Evolutionary conservation across 2,797 vertebrate species (phyloP), one percentile per base, ranked within the genome.

Genomic region (Pseudopleuronectes americanus): DNA sequence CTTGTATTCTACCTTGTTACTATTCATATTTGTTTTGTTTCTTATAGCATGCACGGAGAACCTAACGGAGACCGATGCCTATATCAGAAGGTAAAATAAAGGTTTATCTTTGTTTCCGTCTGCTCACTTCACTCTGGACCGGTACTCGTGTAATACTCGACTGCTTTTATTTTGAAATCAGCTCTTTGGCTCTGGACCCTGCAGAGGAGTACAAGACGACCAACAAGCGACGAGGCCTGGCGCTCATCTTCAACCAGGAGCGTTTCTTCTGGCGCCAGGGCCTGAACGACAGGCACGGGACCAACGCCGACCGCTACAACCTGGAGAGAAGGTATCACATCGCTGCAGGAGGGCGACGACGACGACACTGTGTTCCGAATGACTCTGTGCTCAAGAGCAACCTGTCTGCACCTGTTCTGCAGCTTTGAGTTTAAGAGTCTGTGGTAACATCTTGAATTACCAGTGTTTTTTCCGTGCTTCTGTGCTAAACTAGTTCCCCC

Each of bases 171-270:
- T 9, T 75, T 52, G 41, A 57, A 72, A 8, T 21, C 56, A 93
- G 91, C 57, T 81, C 77, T 14, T 57, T 82, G 1, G 26, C 16
- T n/a, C 31, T 96, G 48, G 95, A 99, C 81, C 96, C 96, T 2
- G 80, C 84, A 28, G 89, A 91, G 66, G 93, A 96, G 83, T 99
- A 99, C 90, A 96, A 91, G 80, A 99, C 97, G 97, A 90, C 91
- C 80, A 90, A 97, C 79, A 93, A 81, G 64, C 92, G 84, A 48
- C 91, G 98, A 87, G 98, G 98, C 51, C 28, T 94, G 8, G 98
- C 96, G 0, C 90, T 99, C 8, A 96, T 99, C 80, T 99, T 99
- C 84, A 99, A 99, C 84, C 97, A 99, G 0, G 97, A 99, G 79
- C 66, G 8, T 28, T 99, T 99, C 86, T 95, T 8, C 76, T 98